Evolutionary conservation across 2,113 vertebrate species (phyloP).

Genomic region (Nanorana parkeri): DNA sequence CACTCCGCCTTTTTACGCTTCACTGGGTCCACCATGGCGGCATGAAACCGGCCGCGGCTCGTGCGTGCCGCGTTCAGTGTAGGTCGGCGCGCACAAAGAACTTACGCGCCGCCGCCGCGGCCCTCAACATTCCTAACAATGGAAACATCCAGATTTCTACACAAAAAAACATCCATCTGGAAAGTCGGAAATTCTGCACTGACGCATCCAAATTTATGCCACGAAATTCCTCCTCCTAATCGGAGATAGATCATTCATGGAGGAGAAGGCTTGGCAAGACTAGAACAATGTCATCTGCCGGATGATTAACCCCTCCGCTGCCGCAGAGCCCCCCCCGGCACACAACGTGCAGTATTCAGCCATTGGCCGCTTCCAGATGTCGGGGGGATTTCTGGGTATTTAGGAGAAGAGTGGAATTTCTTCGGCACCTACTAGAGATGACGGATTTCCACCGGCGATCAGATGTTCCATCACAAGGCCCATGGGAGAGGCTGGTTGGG

Average conservation of each 20-base stretch:
- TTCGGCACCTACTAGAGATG: background rate
- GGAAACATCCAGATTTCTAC: constrained; percentile 21
- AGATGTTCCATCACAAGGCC: too few species aligned
- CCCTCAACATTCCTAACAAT: constrained; percentile 24
- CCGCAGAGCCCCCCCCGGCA: too few species aligned
- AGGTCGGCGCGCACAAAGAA: too few species aligned
- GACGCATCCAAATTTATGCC: constrained; percentile 25
- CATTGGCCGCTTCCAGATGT: background rate
- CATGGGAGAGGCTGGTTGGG: too few species aligned
- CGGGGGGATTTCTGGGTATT: background rate
- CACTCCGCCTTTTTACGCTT: background rate
- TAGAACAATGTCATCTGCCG: background rate
- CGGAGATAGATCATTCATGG: constrained; percentile 32
- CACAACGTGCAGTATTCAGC: background rate
- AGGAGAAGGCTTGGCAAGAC: background rate
- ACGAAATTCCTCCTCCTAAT: constrained; percentile 28
- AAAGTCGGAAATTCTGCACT: constrained; percentile 13
- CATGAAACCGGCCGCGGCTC: too few species aligned
- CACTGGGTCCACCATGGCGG: background rate
- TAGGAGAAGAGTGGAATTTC: background rate
- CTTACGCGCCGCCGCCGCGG: too few species aligned
- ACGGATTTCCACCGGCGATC: background rate
- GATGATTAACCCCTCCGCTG: constrained; percentile 1
- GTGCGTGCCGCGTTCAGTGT: too few species aligned
- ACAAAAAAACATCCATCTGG: constrained; percentile 13